A percentile compares a stretch with the other conserved stretches of the same genome.
phyloP scores from a whole-genome alignment of 2,888 invertebrate genomes.

The Sphaerophoria taeniata region DNA sequence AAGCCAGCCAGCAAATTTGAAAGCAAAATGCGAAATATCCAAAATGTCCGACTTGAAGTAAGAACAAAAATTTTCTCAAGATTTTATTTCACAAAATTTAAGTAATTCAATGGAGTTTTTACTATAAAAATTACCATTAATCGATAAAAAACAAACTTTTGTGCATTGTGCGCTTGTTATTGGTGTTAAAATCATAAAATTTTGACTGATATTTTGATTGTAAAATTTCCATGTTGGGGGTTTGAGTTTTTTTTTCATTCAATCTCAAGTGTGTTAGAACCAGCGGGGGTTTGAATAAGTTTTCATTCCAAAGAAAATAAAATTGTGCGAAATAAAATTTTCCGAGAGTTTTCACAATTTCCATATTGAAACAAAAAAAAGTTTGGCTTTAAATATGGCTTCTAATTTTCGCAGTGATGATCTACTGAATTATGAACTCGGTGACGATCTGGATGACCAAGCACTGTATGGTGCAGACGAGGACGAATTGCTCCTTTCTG shows the following conservation, averaged over 20 bases:
- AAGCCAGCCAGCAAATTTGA: neutral
- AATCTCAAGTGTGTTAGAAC: conserved; percentile 32
- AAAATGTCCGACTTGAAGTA: conserved; percentile 82
- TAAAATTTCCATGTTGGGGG: conserved; percentile 63
- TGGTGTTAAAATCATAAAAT: neutral
- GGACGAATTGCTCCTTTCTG: conserved; percentile 82
- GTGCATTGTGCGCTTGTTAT: neutral
- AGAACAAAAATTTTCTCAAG: conserved; percentile 75
- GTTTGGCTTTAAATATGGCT: conserved; percentile 26
- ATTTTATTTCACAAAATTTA: conserved; percentile 49
- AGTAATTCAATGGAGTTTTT: conserved; percentile 14
- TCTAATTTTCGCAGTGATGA: conserved; percentile 79
- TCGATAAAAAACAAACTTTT: neutral
- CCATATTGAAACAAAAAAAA: neutral
- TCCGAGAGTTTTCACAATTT: conserved; percentile 5
- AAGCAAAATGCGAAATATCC: conserved; percentile 64
- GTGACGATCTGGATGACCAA: conserved; percentile 82
- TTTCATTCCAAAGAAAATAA: neutral
- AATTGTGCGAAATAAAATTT: neutral
- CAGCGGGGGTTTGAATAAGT: conserved; percentile 36
- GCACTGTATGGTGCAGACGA: conserved; percentile 82
- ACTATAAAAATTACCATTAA: neutral
- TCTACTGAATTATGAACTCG: conserved; percentile 82
- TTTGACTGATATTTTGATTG: conserved; percentile 8
- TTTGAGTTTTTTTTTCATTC: conserved; percentile 27